phyloP scores from a whole-genome alignment of 2,888 invertebrate genomes.

The Minunthozetes semirufus region DNA sequence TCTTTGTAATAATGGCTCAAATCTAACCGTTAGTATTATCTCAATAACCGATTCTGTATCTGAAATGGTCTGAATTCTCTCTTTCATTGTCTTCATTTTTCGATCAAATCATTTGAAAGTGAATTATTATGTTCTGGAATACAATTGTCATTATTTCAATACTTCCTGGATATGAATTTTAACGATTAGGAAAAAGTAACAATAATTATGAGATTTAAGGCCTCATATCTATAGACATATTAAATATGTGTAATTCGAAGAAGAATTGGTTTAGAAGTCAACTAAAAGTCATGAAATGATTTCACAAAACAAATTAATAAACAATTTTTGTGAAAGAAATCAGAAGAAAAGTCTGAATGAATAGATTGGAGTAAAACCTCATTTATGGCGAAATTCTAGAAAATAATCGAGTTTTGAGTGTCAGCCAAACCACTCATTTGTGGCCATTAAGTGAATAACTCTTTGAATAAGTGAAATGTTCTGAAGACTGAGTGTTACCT shows the following conservation, averaged over 20 bases:
- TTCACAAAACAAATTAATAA: neutral
- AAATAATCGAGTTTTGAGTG: neutral
- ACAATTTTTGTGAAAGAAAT: no score
- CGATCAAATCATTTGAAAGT: neutral
- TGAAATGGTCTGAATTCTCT: no score
- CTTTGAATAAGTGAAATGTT: neutral
- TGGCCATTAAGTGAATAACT: neutral
- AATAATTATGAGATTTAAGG: no score
- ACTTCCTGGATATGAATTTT: conserved; percentile 10
- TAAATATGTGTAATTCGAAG: neutral
- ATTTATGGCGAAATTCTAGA: neutral
- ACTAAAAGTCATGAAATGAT: neutral
- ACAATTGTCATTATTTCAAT: neutral
- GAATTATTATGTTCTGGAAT: neutral
- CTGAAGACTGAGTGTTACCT: neutral
- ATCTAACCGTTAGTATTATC: no score
- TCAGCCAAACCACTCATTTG: neutral
- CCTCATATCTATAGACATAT: neutral
- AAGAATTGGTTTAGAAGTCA: neutral
- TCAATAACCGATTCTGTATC: no score
- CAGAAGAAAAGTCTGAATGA: no score
- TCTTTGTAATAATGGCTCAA: no score
- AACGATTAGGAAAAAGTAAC: neutral
- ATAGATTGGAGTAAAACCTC: neutral
- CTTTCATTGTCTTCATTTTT: no score